These are phyloP conservation scores for Mionectes olivaceus DNA, from an alignment of 2,797 vertebrate genomes.

Conservation along the genomic window DNA sequence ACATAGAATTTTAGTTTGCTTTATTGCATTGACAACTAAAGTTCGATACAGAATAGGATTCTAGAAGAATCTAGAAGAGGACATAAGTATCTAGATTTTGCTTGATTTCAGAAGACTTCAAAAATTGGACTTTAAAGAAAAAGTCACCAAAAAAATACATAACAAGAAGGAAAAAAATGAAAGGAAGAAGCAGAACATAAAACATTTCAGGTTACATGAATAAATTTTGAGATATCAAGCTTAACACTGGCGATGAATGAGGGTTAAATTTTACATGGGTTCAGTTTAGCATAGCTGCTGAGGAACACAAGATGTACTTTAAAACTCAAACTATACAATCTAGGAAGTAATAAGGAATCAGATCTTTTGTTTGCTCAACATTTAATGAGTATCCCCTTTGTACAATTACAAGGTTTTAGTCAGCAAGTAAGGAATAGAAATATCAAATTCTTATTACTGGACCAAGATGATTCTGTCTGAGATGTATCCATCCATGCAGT, in stretches of 20 bases:
- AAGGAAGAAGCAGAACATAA: not conserved
- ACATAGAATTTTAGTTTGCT: not conserved
- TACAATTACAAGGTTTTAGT: not conserved
- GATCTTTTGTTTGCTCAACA: not conserved
- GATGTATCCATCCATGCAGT: not conserved
- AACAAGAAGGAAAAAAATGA: not conserved
- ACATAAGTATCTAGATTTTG: not conserved
- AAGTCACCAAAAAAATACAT: not conserved
- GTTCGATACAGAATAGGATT: not conserved
- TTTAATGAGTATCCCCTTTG: not conserved
- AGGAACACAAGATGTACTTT: not conserved
- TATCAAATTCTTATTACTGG: not conserved
- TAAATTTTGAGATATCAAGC: not conserved
- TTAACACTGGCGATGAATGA: not conserved
- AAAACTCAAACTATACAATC: not conserved
- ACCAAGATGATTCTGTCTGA: not conserved
- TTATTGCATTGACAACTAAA: not conserved
- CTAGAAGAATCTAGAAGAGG: not conserved
- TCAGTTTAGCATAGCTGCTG: not conserved
- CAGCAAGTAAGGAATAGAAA: not conserved
- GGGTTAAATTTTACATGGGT: not conserved
- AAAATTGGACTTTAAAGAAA: not conserved
- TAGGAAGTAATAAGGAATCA: not conserved
- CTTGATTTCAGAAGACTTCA: not conserved
- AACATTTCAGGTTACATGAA: not conserved